Evolutionary conservation across 2,888 invertebrate genomes (phyloP), one percentile per base, ranked within the genome.

Genomic region (Noctua comes): DNA sequence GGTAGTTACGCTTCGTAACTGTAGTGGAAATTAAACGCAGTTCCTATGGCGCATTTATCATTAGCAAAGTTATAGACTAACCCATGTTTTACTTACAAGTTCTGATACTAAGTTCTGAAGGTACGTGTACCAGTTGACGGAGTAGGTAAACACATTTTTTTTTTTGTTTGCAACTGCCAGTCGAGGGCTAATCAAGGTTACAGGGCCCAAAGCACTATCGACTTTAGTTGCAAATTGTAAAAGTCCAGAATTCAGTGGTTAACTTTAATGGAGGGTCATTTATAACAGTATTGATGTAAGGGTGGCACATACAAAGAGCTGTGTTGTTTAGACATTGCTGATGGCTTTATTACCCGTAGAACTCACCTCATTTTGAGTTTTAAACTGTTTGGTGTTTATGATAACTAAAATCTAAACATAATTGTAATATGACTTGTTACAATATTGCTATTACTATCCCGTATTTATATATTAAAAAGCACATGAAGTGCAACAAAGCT

Each of bases 191-290:
- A 76, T 40, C 46, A 54, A 51, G 40, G 48, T 64, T 40, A 3
- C 2, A 18, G 18, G 18, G 18, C 43, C 13, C 8, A 48, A 8
- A 36, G 46, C 2, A 76, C 18, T 57, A 16, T 27, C 6, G 18
- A 77, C 65, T 77, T 40, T 40, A 77, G 5, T 5, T 0, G 11
- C 11, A n/a, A 77, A 36, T 48, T n/a, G n/a, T 51, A 36, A 65
- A 31, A 18, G 46, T 46, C 1, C 43, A 65, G 18, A 65, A 65
- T 57, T 46, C 46, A 76, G 43, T 46, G 54, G 27, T 7, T 31
- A 10, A 65, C 16, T 13, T 43, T 54, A n/a, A 18, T 36, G 2
- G 2, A 43, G 5, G 51, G 65, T 54, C n/a, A 36, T 64, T 31
- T 40, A 64, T 40, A 31, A 57, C 16, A 36, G 72, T 48, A 27